Evolutionary conservation across 2,797 vertebrate species (phyloP).

Genomic region (Argyrosomus regius): DNA sequence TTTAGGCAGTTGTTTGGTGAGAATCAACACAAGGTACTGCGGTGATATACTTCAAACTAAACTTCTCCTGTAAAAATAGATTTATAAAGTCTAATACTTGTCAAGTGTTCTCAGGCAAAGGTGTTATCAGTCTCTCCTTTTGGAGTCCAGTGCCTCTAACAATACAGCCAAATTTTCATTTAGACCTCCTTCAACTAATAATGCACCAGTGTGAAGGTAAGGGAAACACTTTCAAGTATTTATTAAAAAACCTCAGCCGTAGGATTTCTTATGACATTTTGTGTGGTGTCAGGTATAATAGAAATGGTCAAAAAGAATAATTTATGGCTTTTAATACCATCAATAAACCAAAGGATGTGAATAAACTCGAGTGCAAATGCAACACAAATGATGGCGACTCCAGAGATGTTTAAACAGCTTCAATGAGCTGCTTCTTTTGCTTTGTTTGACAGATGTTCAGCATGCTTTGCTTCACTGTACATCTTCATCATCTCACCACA

Average conservation of each 20-base stretch:
- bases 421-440: neutral
- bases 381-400: neutral
- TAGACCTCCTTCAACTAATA: neutral
- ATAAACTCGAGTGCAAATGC: neutral
- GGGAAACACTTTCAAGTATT: neutral
- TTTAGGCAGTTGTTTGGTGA: constrained; percentile 57
- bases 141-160: neutral
- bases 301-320: neutral
- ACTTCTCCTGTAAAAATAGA: constrained; percentile 35
- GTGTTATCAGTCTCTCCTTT: constrained; percentile 24
- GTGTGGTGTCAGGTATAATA: neutral
- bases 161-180: constrained; percentile 9
- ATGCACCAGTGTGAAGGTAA: neutral
- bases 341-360: neutral
- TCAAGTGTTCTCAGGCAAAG: constrained; percentile 21
- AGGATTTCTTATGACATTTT: neutral
- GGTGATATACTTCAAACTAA: constrained; percentile 26
- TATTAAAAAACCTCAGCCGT: neutral
- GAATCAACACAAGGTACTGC: constrained; percentile 46
- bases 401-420: neutral
- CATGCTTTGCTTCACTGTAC: constrained; percentile 5
- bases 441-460: constrained; percentile 22
- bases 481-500: constrained; percentile 33
- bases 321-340: neutral
- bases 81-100: constrained; percentile 53